A percentile compares a stretch with the other conserved stretches of the same genome.
Conservation (phyloP, 1,140 invertebrate genomes). For the Bombus sylvicola region DNA sequence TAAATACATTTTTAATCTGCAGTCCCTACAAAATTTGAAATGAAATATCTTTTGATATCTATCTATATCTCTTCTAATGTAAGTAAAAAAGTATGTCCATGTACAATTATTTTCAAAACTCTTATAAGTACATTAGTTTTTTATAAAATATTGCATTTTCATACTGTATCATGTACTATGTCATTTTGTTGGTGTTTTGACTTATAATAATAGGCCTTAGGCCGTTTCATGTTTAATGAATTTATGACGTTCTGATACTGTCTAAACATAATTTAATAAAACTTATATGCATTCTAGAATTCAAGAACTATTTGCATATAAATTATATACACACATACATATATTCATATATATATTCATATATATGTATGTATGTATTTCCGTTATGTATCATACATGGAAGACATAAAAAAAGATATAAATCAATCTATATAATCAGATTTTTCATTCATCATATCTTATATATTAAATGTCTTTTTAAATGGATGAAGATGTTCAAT, state of each 20-base stretch:
- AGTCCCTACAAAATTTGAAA: conserved; percentile 27
- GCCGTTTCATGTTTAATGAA: neutral
- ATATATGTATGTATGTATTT: conserved; percentile 11
- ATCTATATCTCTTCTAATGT: conserved; percentile 15
- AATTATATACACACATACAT: conserved; percentile 2
- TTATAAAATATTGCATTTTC: conserved; percentile 64
- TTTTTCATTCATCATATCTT: conserved; percentile 39
- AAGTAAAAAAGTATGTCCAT: conserved; percentile 60
- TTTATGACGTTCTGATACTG: neutral
- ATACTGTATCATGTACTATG: conserved; percentile 21
- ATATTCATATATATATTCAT: neutral
- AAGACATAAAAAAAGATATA: conserved; percentile 70
- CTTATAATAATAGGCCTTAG: conserved; percentile 24
- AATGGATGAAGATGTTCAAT: conserved; percentile 40
- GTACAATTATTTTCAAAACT: conserved; percentile 37
- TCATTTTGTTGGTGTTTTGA: conserved; percentile 29
- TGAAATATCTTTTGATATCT: neutral
- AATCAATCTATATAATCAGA: conserved; percentile 52
- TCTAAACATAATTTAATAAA: conserved; percentile 30
- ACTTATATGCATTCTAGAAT: conserved; percentile 24
- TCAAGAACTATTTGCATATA: conserved; percentile 5
- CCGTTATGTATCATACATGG: conserved; percentile 56
- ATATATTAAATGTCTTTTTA: conserved; percentile 56
- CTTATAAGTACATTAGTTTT: conserved; percentile 48
- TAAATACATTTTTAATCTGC: neutral